Conservation (phyloP, 2,888 invertebrate genomes). For the Conomelus anceps region DNA sequence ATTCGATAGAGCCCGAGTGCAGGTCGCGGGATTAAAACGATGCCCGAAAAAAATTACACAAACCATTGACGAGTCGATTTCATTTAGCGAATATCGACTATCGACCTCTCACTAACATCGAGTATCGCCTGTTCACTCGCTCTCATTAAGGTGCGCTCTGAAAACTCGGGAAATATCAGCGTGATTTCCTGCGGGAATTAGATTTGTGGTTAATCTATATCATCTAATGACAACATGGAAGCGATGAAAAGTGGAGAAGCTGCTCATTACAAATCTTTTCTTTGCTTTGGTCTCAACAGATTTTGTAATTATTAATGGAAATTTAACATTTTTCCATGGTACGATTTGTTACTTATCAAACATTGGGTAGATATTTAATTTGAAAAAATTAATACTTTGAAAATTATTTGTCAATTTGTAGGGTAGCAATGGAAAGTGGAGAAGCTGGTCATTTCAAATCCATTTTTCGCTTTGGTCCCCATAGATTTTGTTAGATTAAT, state of each 20-base stretch:
- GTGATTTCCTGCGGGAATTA: background rate
- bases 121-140: background rate
- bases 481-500: background rate
- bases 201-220: background rate
- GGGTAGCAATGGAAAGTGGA: background rate
- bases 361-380: too few species aligned
- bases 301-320: background rate
- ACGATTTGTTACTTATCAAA: too few species aligned
- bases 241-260: background rate
- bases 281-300: background rate
- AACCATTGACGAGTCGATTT: background rate
- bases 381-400: too few species aligned
- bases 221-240: background rate
- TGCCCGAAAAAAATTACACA: background rate
- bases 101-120: background rate
- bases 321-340: background rate
- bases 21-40: background rate
- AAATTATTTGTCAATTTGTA: too few species aligned
- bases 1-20: background rate
- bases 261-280: background rate
- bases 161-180: background rate
- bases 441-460: background rate
- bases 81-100: background rate
- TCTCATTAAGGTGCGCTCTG: background rate
- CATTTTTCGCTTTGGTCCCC: background rate